Percentiles rank a stretch among this genome's conserved stretches.
phyloP scores from a whole-genome alignment of 1,140 invertebrate species.

The Saccostrea echinata region DNA sequence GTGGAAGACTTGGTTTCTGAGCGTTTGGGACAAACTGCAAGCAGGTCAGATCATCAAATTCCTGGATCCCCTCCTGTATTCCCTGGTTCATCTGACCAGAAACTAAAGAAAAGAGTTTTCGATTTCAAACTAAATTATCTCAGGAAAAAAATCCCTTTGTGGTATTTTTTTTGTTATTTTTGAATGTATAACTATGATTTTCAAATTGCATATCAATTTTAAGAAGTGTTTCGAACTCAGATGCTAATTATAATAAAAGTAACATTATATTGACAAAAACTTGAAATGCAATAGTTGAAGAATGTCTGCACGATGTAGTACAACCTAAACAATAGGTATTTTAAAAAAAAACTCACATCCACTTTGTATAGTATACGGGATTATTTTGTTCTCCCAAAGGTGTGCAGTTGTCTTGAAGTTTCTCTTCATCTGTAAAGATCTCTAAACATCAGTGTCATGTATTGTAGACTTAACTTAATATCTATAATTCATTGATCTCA shows the following conservation, averaged over 20 bases:
- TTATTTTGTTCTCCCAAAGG: background rate
- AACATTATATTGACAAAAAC: too few species aligned
- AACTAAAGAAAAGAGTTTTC: background rate
- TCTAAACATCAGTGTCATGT: background rate
- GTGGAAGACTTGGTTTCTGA: slow-evolving; percentile 3
- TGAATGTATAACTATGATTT: too few species aligned
- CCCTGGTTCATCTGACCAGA: background rate
- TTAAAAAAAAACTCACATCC: slow-evolving; percentile 5
- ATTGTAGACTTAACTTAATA: background rate
- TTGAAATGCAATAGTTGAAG: too few species aligned
- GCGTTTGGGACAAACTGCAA: background rate
- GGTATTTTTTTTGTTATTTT: too few species aligned
- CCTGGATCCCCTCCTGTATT: background rate
- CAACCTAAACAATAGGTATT: too few species aligned
- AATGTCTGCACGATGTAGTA: too few species aligned
- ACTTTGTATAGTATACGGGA: background rate
- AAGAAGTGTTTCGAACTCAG: too few species aligned
- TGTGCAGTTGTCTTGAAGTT: background rate
- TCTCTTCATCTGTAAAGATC: background rate
- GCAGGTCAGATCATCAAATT: slow-evolving; percentile 19
- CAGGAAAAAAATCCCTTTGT: background rate
- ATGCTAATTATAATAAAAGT: too few species aligned
- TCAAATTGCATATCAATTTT: too few species aligned
- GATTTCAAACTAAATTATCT: background rate
- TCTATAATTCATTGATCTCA: too few species aligned